Percentiles rank a stretch among this genome's conserved stretches.
Conservation (phyloP, 2,888 invertebrate species). For the Tethea ocularis region DNA sequence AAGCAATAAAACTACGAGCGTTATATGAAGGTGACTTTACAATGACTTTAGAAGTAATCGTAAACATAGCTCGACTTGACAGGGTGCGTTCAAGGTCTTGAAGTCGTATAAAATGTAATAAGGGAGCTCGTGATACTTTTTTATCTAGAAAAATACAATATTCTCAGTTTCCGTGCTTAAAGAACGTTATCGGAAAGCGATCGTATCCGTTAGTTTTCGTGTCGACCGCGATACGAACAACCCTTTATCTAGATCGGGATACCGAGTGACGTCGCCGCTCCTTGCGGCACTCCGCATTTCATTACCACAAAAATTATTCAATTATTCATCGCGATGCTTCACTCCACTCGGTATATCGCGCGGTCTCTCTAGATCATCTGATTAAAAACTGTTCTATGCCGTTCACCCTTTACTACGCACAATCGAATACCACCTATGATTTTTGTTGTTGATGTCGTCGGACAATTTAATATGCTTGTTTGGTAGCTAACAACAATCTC, state of each 20-base stretch:
- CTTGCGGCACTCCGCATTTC: conserved; percentile 49
- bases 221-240: conserved; percentile 62
- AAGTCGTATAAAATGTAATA: conserved; percentile 43
- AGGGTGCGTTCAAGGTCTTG: conserved; percentile 22
- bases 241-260: conserved; percentile 79
- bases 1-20: conserved; percentile 5
- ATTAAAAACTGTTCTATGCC: conserved; percentile 18
- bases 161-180: conserved; percentile 63
- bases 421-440: neutral
- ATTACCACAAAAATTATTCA: conserved; percentile 72
- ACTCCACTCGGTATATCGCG: conserved; percentile 24
- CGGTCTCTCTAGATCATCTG: conserved; percentile 17
- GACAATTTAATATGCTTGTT: conserved; percentile 24
- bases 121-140: conserved; percentile 25
- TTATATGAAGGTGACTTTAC: conserved; percentile 20
- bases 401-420: conserved; percentile 1
- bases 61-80: neutral
- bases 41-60: conserved; percentile 12
- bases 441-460: conserved; percentile 12
- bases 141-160: conserved; percentile 33
- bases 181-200: conserved; percentile 74
- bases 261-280: conserved; percentile 64
- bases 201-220: conserved; percentile 59
- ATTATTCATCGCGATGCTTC: conserved; percentile 57
- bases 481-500: conserved; percentile 28